phyloP scores from a whole-genome alignment of 2,797 vertebrate genomes.

The Amniataba percoides region DNA sequence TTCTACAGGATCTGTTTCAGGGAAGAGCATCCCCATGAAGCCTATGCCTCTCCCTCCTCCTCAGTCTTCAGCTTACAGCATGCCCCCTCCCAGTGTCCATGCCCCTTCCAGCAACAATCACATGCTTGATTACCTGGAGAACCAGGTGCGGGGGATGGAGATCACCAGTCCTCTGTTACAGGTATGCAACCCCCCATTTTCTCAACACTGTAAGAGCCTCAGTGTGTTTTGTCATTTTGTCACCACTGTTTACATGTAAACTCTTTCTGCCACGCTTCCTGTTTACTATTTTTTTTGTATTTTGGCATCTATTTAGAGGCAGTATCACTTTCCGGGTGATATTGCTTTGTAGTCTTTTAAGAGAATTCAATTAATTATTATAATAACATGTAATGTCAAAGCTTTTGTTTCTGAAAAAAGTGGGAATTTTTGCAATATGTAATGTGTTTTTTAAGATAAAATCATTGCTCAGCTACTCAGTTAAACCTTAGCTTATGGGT shows the following conservation, averaged over 20 bases:
- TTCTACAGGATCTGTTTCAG: conserved; percentile 87
- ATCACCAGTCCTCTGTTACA: conserved; percentile 83
- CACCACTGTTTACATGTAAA: conserved; percentile 15
- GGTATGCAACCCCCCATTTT: conserved; percentile 52
- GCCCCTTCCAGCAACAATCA: conserved; percentile 85
- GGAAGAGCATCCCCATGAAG: conserved; percentile 85
- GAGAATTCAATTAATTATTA: background rate
- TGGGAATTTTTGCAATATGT: no score
- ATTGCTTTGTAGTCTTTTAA: background rate
- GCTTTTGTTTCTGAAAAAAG: no score
- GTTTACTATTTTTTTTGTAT: background rate
- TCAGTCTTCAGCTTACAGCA: conserved; percentile 67
- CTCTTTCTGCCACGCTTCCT: background rate
- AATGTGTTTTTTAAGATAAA: no score
- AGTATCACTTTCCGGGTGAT: background rate
- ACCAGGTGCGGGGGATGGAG: conserved; percentile 91
- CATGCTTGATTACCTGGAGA: conserved; percentile 86
- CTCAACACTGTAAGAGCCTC: background rate
- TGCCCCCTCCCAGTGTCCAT: conserved; percentile 72
- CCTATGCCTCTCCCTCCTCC: conserved; percentile 86
- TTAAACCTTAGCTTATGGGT: background rate
- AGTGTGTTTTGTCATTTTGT: no score
- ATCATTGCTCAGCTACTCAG: no score
- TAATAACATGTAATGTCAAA: background rate
- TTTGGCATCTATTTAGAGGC: background rate